Conservation (phyloP, 2,113 vertebrate species). For the Mionectes macconnelli region DNA sequence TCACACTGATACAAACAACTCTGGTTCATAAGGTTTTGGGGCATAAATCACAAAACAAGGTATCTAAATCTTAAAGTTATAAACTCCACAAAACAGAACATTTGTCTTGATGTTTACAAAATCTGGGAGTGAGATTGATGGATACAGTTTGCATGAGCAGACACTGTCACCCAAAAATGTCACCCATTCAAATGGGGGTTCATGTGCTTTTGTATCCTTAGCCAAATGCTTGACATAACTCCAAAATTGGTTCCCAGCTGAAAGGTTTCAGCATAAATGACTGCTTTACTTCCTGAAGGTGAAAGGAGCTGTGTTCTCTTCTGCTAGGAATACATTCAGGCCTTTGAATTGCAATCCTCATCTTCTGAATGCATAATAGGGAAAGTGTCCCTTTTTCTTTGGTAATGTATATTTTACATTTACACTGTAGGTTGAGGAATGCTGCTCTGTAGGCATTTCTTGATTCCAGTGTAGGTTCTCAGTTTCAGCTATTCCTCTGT, state of each 20-base stretch:
- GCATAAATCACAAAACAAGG: background rate
- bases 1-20: background rate
- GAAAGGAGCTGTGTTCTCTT: background rate
- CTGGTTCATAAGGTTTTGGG: background rate
- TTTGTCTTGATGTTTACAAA: background rate
- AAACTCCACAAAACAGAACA: background rate
- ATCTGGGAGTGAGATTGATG: background rate
- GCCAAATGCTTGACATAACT: background rate
- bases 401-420: background rate
- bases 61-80: background rate
- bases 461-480: rapidly evolving
- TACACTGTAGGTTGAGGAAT: background rate
- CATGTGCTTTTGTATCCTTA: background rate
- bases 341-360: background rate
- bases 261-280: background rate
- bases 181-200: background rate
- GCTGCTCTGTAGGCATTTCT: background rate
- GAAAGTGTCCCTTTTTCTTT: background rate
- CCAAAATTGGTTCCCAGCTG: background rate
- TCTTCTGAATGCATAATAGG: background rate
- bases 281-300: background rate
- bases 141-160: background rate
- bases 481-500: background rate
- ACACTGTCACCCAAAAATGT: background rate
- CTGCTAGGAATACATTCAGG: background rate